Conservation (phyloP, 2,888 invertebrate species). For the Epinotia ramella region DNA sequence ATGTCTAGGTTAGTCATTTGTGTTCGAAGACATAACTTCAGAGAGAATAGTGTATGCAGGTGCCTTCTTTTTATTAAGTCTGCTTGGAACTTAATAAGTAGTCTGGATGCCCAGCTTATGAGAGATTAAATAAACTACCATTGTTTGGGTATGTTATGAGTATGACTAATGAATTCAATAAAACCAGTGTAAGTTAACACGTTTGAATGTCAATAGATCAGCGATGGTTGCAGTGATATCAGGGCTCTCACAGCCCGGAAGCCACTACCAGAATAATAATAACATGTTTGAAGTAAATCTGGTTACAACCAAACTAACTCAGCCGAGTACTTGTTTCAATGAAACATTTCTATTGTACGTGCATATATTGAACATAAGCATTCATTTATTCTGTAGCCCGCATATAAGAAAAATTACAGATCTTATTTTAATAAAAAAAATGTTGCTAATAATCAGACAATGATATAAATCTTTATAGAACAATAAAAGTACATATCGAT, state of each 20-base stretch:
- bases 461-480: not conserved
- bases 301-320: not conserved
- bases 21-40: not conserved
- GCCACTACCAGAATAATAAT: too few relatives aligned
- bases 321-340: not conserved
- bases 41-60: not conserved
- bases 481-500: too few relatives aligned
- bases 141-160: not conserved
- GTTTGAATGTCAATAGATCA: not conserved
- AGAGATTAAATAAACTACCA: not conserved
- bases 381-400: too few relatives aligned
- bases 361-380: too few relatives aligned
- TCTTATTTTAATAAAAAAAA: too few relatives aligned
- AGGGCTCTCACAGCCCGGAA: too few relatives aligned
- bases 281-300: slow-evolving; percentile 3
- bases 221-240: too few relatives aligned
- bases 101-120: too few relatives aligned
- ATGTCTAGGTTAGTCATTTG: not conserved
- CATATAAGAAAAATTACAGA: too few relatives aligned
- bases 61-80: too few relatives aligned
- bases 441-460: too few relatives aligned
- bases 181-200: not conserved
- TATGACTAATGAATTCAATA: not conserved
- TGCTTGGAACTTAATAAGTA: too few relatives aligned
- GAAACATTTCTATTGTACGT: not conserved